Conservation (phyloP, 2,113 vertebrate species). For the Urocynchramus pylzowi region DNA sequence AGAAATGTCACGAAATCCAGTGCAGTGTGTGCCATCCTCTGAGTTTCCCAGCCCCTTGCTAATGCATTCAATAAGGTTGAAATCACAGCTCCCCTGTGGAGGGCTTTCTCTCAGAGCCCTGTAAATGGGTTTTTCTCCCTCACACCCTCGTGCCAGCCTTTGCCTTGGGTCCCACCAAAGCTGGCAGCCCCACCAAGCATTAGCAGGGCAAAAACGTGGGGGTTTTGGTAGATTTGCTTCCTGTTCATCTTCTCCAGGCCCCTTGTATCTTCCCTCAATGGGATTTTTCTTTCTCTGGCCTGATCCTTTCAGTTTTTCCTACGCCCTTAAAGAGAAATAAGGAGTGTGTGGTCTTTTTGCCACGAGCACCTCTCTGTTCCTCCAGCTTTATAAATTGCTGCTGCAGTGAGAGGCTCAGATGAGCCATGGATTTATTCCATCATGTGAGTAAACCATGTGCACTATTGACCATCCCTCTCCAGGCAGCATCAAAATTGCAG, state of each 20-base stretch:
- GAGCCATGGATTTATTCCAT: background rate
- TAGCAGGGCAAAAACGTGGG: background rate
- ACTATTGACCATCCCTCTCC: background rate
- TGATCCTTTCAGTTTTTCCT: background rate
- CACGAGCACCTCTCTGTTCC: background rate
- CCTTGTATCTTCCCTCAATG: background rate
- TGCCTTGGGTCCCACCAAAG: background rate
- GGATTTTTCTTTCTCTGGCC: background rate
- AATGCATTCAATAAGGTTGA: background rate
- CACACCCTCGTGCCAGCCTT: background rate
- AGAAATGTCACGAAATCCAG: constrained; percentile 29
- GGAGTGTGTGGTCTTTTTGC: background rate
- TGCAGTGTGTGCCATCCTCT: background rate
- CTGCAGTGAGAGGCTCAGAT: background rate
- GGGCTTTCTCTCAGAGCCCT: background rate
- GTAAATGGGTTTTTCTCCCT: background rate
- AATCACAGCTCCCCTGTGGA: background rate
- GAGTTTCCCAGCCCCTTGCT: background rate
- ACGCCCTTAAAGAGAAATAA: background rate
- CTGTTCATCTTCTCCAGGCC: background rate
- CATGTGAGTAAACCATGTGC: background rate
- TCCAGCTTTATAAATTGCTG: background rate
- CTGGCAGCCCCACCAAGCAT: background rate
- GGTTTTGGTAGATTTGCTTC: background rate
- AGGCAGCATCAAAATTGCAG: background rate